These are phyloP conservation scores for Liasis olivaceus DNA, from an alignment of 2,797 vertebrate genomes.

Conservation along the genomic window DNA sequence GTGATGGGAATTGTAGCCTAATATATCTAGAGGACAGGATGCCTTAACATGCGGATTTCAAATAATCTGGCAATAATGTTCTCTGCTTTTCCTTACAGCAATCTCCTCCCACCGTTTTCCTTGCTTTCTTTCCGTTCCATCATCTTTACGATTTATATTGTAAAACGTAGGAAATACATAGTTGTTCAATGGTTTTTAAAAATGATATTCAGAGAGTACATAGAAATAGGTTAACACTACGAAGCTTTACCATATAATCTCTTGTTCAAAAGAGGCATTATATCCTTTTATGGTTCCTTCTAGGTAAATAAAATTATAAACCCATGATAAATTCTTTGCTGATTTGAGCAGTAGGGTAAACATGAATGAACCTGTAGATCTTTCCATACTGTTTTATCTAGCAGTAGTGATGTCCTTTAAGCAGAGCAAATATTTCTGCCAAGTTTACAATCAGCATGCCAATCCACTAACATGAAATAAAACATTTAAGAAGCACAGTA, in stretches of 20 bases:
- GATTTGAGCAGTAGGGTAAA: neutral
- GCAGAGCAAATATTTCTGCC: constrained; percentile 8
- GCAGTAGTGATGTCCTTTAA: constrained; percentile 9
- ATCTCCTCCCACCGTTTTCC: neutral
- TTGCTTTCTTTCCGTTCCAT: neutral
- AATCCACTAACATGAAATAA: neutral
- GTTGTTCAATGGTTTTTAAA: neutral
- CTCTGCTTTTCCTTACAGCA: neutral
- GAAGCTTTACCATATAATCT: neutral
- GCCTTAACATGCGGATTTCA: too few species aligned
- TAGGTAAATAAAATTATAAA: neutral
- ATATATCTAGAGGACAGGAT: too few species aligned
- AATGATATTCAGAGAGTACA: neutral
- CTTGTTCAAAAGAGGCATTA: neutral
- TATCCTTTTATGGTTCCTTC: neutral
- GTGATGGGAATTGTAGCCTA: neutral
- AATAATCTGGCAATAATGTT: too few species aligned
- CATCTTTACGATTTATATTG: neutral
- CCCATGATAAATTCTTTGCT: neutral
- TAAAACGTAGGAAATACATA: neutral
- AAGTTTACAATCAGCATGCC: neutral
- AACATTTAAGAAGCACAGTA: neutral
- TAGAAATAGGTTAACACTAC: neutral
- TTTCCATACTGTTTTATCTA: constrained; percentile 13
- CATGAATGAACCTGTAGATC: neutral